Evolutionary conservation across 2,888 invertebrate species (phyloP).

Genomic region (Drosophila kambysellisi): DNA sequence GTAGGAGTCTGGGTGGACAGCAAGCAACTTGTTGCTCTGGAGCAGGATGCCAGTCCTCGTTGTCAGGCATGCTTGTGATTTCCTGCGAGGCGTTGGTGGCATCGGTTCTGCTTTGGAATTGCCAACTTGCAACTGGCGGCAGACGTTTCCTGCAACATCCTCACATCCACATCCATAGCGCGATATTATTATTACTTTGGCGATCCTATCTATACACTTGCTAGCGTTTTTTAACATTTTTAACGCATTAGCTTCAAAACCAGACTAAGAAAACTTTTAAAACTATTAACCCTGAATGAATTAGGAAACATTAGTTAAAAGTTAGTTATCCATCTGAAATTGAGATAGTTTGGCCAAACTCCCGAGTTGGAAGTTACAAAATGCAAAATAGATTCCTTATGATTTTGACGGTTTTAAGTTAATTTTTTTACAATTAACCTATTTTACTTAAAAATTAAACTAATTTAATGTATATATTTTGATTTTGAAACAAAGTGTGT

Average conservation of each 20-base stretch:
- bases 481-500: neutral
- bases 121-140: slow-evolving; percentile 42
- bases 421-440: neutral
- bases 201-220: slow-evolving; percentile 38
- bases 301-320: neutral
- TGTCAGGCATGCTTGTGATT: slow-evolving; percentile 65
- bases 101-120: slow-evolving; percentile 1
- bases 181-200: slow-evolving; percentile 76
- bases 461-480: neutral
- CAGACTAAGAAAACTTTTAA: neutral
- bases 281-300: neutral
- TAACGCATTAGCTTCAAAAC: neutral
- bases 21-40: slow-evolving; percentile 69
- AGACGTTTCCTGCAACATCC: slow-evolving; percentile 66
- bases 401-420: neutral
- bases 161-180: slow-evolving; percentile 54
- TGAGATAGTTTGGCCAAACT: neutral
- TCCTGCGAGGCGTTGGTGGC: slow-evolving; percentile 49
- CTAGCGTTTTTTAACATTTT: neutral
- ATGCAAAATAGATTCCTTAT: neutral
- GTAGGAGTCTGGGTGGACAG: slow-evolving; percentile 45
- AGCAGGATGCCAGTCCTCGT: slow-evolving; percentile 44
- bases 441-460: no score
- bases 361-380: neutral
- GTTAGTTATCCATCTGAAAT: neutral